Evolutionary conservation across 2,797 vertebrate species (phyloP), one percentile per base, ranked within the genome.

Genomic region (Myripristis jacobus): DNA sequence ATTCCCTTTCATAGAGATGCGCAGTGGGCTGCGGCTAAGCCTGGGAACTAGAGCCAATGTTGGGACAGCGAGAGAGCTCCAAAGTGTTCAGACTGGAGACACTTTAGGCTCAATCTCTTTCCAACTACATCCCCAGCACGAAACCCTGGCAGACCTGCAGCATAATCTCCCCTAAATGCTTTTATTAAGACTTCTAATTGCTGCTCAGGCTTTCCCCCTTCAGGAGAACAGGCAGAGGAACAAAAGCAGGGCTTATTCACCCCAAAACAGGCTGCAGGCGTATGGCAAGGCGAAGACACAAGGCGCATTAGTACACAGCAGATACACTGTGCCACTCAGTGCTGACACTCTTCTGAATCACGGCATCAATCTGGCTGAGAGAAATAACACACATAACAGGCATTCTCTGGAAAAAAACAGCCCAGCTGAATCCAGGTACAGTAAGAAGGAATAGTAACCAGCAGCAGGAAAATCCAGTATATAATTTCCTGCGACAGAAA

Each of bases 141-240:
- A 78, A 86, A 69, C 80, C 73, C 84, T 84, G 89, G 84, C 88
- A 88, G 81, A 91, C 85, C 83, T 90, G 80, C 72, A 29, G 80
- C 43, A 53, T 93, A 91, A 93, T 93, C 89, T 85, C 70, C 82
- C 80, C 83, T 86, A 86, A 93, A 91, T 18, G 72, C 85, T 88
- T 91, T 91, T 91, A 91, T 92, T 90, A 92, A 87, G 87, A 88
- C 85, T 83, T 91, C 70, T 90, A 92, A 92, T 93, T 93, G 88
- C 83, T 64, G 82, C 79, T 84, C 50, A 56, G 80, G 80, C 66
- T 85, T 82, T 76, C 72, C 79, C 77, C 74, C 88, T 91, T 73
- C 77, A 91, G 86, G 77, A 88, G 75, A 77, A 72, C 69, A 80
- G 81, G 82, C 85, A 85, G 67, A 76, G 66, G 67, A 87, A 84